These are phyloP conservation scores for Lamellibrachia satsuma DNA, from an alignment of 2,888 invertebrate species.

Conservation along the genomic window DNA sequence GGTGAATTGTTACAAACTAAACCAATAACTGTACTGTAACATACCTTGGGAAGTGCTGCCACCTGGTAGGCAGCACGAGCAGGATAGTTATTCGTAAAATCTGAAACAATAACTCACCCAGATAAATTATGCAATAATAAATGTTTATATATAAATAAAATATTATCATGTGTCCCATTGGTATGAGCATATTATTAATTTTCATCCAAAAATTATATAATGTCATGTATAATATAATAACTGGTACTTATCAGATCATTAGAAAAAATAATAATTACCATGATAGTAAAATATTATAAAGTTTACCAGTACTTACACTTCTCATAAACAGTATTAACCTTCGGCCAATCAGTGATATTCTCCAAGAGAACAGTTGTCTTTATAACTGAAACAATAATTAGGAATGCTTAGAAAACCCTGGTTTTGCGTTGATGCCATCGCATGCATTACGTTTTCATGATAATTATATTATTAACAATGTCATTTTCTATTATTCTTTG, in stretches of 20 bases:
- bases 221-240: background rate
- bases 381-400: conserved; percentile 71
- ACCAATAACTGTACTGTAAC: conserved; percentile 26
- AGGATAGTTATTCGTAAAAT: conserved; percentile 80
- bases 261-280: too few relatives aligned
- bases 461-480: too few relatives aligned
- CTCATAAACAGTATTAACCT: conserved; percentile 82
- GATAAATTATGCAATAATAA: conserved; percentile 20
- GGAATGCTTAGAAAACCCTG: background rate
- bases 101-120: conserved; percentile 68
- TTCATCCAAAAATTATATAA: background rate
- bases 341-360: conserved; percentile 82
- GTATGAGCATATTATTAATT: background rate
- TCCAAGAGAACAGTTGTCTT: conserved; percentile 86
- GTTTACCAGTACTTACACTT: conserved; percentile 73
- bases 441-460: too few relatives aligned
- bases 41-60: conserved; percentile 77
- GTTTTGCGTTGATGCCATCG: background rate
- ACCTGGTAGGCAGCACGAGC: conserved; percentile 89
- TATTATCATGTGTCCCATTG: background rate
- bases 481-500: background rate
- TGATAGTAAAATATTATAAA: background rate
- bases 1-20: background rate
- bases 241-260: too few relatives aligned
- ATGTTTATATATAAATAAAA: background rate